These are phyloP conservation scores for Indicator maculatus DNA, from an alignment of 2,113 vertebrate species.

Conservation along the genomic window DNA sequence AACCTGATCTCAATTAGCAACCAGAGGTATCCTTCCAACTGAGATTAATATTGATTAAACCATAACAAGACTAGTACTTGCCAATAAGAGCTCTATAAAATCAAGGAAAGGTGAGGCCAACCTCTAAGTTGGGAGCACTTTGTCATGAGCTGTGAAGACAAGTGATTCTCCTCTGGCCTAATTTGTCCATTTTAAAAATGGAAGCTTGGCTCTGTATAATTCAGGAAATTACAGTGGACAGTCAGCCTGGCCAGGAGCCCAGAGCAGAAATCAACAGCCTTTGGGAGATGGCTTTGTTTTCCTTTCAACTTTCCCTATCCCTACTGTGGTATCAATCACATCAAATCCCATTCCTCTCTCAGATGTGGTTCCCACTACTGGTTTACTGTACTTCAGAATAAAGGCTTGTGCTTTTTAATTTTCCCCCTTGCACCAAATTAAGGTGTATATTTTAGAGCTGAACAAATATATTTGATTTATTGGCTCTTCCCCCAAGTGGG, in stretches of 20 bases:
- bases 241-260: slow-evolving; percentile 42
- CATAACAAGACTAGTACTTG: slow-evolving; percentile 58
- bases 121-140: slow-evolving; percentile 54
- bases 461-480: slow-evolving; percentile 34
- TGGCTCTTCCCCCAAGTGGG: neutral
- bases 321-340: neutral
- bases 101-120: slow-evolving; percentile 62
- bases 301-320: neutral
- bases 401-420: neutral
- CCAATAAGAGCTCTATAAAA: slow-evolving; percentile 67
- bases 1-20: slow-evolving; percentile 69
- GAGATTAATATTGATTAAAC: slow-evolving; percentile 73
- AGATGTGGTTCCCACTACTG: neutral
- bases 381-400: neutral
- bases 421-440: slow-evolving; percentile 28
- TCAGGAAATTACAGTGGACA: slow-evolving; percentile 46
- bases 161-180: slow-evolving; percentile 47
- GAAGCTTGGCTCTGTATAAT: slow-evolving; percentile 47
- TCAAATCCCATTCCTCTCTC: neutral
- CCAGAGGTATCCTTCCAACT: slow-evolving; percentile 64
- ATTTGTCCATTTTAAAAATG: slow-evolving; percentile 58
- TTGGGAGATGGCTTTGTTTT: neutral
- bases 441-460: neutral
- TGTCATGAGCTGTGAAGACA: slow-evolving; percentile 42
- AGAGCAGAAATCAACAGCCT: slow-evolving; percentile 45